Evolutionary conservation across 2,888 invertebrate genomes (phyloP).

Genomic region (Stegana nigrithorax): DNA sequence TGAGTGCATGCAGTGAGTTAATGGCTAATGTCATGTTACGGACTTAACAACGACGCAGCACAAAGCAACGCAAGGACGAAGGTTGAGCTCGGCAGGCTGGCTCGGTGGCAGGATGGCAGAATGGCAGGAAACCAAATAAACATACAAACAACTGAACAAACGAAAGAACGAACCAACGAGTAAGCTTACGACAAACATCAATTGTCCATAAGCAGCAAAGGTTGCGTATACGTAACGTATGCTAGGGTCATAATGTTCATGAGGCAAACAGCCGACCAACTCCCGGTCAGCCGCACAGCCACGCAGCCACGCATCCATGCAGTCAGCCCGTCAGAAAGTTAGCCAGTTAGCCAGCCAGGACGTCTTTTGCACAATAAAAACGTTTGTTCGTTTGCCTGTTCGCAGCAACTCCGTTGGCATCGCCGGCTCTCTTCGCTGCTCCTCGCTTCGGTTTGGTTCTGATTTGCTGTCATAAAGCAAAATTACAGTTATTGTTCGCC

Average conservation of each 20-base stretch:
- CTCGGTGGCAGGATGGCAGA: conserved; percentile 4
- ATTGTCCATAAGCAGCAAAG: conserved; percentile 58
- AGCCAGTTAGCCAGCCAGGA: too few species aligned
- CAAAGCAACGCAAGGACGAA: conserved; percentile 28
- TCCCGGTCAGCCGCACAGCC: not conserved
- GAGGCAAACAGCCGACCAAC: conserved; percentile 10
- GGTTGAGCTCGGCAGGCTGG: not conserved
- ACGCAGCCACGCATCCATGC: not conserved
- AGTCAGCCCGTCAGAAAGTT: conserved; percentile 12
- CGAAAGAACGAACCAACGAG: conserved; percentile 6
- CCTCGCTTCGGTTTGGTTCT: conserved; percentile 56
- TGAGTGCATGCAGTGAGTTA: conserved; percentile 60
- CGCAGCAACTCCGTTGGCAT: not conserved
- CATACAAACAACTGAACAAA: conserved; percentile 22
- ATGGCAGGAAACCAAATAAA: conserved; percentile 20
- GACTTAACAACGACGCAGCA: conserved; percentile 63
- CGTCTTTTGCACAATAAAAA: too few species aligned
- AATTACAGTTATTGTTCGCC: conserved; percentile 58
- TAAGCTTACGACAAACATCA: conserved; percentile 43
- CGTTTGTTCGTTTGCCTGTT: conserved; percentile 23
- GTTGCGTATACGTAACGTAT: conserved; percentile 52
- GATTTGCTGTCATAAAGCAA: conserved; percentile 62
- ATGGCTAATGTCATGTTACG: conserved; percentile 63
- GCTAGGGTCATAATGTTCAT: conserved; percentile 39
- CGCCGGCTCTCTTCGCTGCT: conserved; percentile 14